phyloP scores from a whole-genome alignment of 2,797 vertebrate genomes.

The Parambassis ranga region DNA sequence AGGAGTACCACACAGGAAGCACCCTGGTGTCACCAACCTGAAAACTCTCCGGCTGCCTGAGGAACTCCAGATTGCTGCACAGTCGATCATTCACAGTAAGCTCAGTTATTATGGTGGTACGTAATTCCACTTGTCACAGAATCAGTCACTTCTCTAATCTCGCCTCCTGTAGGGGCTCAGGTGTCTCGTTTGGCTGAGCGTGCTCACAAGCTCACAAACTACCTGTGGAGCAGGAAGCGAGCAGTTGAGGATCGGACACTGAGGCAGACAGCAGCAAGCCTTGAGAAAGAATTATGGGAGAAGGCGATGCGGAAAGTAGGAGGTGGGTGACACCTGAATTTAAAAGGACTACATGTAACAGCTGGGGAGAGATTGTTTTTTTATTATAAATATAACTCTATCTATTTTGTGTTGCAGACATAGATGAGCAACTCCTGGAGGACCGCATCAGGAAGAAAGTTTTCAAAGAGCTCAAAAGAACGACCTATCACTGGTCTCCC shows the following conservation, averaged over 20 bases:
- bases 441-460: conserved; percentile 76
- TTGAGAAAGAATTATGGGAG: conserved; percentile 76
- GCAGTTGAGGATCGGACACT: conserved; percentile 73
- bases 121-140: neutral
- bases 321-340: conserved; percentile 38
- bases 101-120: neutral
- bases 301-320: conserved; percentile 43
- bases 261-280: conserved; percentile 69
- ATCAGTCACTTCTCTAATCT: neutral
- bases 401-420: conserved; percentile 60
- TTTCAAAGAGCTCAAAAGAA: conserved; percentile 78
- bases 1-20: conserved; percentile 79
- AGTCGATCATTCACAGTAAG: conserved; percentile 78
- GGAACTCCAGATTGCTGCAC: conserved; percentile 74
- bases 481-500: conserved; percentile 85
- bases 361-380: too few relatives aligned
- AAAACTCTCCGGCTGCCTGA: conserved; percentile 78
- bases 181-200: conserved; percentile 66
- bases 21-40: conserved; percentile 83
- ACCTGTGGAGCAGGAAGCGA: conserved; percentile 88
- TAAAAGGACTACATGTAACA: neutral
- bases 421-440: conserved; percentile 58
- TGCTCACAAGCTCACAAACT: conserved; percentile 74
- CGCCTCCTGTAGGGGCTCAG: conserved; percentile 65
- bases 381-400: neutral